phyloP scores from a whole-genome alignment of 2,888 invertebrate species.

The Andricus quercusramuli region DNA sequence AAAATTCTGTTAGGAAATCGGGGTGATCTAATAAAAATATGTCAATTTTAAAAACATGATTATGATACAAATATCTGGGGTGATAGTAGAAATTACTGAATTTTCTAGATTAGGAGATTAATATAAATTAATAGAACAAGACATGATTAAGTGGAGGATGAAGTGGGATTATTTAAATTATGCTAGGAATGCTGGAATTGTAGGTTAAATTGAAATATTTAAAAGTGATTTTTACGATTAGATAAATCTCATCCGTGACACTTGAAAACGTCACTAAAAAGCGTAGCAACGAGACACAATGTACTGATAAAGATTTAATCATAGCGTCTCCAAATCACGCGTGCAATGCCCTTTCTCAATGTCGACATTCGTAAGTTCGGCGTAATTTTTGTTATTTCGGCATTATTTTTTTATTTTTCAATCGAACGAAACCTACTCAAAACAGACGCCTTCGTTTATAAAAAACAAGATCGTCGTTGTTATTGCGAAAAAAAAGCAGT shows the following conservation, averaged over 20 bases:
- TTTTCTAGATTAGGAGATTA: too few relatives aligned
- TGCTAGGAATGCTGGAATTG: too few relatives aligned
- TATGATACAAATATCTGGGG: too few relatives aligned
- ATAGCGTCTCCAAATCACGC: not conserved
- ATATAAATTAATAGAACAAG: too few relatives aligned
- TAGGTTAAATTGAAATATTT: not conserved
- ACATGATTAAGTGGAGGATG: too few relatives aligned
- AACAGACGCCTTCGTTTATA: not conserved
- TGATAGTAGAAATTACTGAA: too few relatives aligned
- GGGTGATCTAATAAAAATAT: too few relatives aligned
- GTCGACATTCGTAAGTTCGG: too few relatives aligned
- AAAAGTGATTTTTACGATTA: not conserved
- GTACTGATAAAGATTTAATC: conserved; percentile 5
- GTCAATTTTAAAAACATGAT: too few relatives aligned
- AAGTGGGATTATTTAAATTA: too few relatives aligned
- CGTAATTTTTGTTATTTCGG: not conserved
- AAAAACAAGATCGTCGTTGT: not conserved
- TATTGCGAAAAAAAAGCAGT: not conserved
- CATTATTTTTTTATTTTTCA: not conserved
- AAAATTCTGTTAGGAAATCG: too few relatives aligned
- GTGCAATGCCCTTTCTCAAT: not conserved
- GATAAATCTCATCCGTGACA: not conserved
- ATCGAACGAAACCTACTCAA: not conserved
- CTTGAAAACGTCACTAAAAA: not conserved
- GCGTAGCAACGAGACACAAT: not conserved